Percentiles rank a stretch among this genome's conserved stretches.
phyloP scores from a whole-genome alignment of 2,888 invertebrate genomes.

The Andrena marginata region DNA sequence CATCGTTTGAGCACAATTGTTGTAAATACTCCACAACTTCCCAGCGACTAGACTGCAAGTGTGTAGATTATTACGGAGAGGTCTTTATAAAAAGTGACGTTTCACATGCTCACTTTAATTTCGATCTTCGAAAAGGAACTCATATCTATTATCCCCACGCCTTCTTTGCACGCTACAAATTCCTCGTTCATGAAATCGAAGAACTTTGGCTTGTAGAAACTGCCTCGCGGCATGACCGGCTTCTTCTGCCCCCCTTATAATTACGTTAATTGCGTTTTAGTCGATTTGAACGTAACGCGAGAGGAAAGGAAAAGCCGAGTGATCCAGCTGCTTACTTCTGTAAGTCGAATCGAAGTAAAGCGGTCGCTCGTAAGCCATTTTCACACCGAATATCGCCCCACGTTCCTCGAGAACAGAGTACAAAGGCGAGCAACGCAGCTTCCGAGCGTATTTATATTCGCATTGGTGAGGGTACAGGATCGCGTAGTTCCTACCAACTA shows the following conservation, averaged over 20 bases:
- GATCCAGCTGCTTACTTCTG: slow-evolving; percentile 82
- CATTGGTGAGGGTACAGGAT: slow-evolving; percentile 87
- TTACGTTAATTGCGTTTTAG: slow-evolving; percentile 3
- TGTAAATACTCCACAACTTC: slow-evolving; percentile 89
- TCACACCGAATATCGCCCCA: slow-evolving; percentile 89
- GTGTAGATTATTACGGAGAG: slow-evolving; percentile 21
- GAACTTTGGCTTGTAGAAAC: slow-evolving; percentile 90
- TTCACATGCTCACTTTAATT: slow-evolving; percentile 87
- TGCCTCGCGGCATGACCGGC: slow-evolving; percentile 87
- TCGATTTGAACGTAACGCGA: neutral
- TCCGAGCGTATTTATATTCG: slow-evolving; percentile 88
- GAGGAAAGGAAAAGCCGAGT: neutral
- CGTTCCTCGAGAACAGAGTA: slow-evolving; percentile 88
- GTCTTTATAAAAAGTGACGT: neutral
- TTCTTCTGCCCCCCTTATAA: slow-evolving; percentile 85
- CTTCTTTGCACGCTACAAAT: slow-evolving; percentile 90
- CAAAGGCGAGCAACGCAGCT: slow-evolving; percentile 89
- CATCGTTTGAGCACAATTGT: slow-evolving; percentile 89
- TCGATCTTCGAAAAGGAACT: slow-evolving; percentile 92
- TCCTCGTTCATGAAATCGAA: slow-evolving; percentile 90
- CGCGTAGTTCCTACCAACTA: slow-evolving; percentile 88
- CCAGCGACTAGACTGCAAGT: slow-evolving; percentile 86
- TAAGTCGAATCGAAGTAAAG: slow-evolving; percentile 88
- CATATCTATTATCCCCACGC: slow-evolving; percentile 93
- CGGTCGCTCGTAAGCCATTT: slow-evolving; percentile 91